Evolutionary conservation across 2,888 invertebrate genomes (phyloP), one percentile per base, ranked within the genome.

Genomic region (Pollenia amentaria): DNA sequence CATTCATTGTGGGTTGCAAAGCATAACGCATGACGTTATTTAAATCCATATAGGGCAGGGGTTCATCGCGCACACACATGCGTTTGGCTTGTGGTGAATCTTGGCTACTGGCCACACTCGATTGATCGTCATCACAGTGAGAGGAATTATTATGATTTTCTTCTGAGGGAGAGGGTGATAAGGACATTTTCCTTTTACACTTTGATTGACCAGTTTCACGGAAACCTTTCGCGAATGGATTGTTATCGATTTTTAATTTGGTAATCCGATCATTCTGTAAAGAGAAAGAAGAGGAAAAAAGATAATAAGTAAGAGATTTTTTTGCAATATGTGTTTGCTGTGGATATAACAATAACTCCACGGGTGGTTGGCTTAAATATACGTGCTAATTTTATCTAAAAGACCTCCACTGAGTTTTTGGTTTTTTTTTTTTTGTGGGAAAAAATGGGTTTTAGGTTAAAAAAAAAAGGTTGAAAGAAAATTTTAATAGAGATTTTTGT

Each of bases 201-300:
- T 95, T 95, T 0, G 96, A 96, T 90, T 96, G 96, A 0, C 98
- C 98, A 78, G 96, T 96, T 88, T 97, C 97, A 46, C 98, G 95
- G 93, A 98, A 98, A 0, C 98, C 98, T 94, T 98, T 98, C 1
- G 98, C 98, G 92, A 98, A 98, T 0, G 98, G 98, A 91, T 98
- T 98, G 94, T 98, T 96, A 93, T 98, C 96, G 89, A 98, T 98
- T 93, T 98, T 98, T 90, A 98, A 93, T 90, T 97, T 96, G 10
- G 98, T 98, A 89, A 98, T 97, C 92, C 96, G 95, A 89, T 97
- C 96, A 91, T 97, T 97, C 96, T 97, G 94, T 93, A 92, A 89
- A 55, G 44, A 48, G 21, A 60, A 62, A 16, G 12, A 46, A 14
- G 40, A 14, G 40, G 18, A 38, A 64, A 44, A 60, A 2, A 46